Conservation (phyloP, 2,113 vertebrate genomes). For the Benitochromis conjunctus region DNA sequence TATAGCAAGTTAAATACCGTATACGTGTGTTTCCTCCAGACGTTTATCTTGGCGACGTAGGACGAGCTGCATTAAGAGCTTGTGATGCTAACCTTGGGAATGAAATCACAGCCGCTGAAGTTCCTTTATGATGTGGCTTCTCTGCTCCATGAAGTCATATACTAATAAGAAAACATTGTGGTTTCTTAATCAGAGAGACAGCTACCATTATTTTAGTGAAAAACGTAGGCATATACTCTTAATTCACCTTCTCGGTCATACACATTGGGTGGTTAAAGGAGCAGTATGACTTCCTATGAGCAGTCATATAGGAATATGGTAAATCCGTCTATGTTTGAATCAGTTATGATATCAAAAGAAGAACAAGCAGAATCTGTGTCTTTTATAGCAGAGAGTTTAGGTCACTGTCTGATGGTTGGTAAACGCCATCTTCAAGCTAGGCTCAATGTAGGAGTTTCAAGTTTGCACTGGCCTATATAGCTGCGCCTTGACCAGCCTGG, state of each 20-base stretch:
- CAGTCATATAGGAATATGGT: not conserved
- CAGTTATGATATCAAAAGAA: not conserved
- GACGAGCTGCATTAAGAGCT: conserved; percentile 20
- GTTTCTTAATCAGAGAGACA: not conserved
- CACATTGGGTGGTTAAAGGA: not conserved
- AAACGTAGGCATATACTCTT: not conserved
- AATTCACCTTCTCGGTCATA: not conserved
- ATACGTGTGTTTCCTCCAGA: conserved; percentile 18
- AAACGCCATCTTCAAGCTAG: not conserved
- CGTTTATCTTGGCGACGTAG: conserved; percentile 47
- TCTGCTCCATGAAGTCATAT: not conserved
- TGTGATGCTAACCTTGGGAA: conserved; percentile 5
- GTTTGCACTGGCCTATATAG: not conserved
- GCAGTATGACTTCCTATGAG: not conserved
- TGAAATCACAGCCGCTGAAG: conserved; percentile 13
- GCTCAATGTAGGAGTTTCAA: conserved; percentile 17
- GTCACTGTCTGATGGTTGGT: not conserved
- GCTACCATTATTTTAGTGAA: not conserved
- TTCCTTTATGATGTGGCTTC: not conserved
- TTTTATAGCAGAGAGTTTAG: not conserved
- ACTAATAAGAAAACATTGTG: conserved; percentile 12
- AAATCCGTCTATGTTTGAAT: not conserved
- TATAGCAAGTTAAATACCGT: conserved; percentile 20
- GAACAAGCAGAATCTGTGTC: not conserved
- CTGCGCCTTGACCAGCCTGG: conserved; percentile 4